Conservation (phyloP, 2,113 vertebrate species). For the Zapus hudsonius region DNA sequence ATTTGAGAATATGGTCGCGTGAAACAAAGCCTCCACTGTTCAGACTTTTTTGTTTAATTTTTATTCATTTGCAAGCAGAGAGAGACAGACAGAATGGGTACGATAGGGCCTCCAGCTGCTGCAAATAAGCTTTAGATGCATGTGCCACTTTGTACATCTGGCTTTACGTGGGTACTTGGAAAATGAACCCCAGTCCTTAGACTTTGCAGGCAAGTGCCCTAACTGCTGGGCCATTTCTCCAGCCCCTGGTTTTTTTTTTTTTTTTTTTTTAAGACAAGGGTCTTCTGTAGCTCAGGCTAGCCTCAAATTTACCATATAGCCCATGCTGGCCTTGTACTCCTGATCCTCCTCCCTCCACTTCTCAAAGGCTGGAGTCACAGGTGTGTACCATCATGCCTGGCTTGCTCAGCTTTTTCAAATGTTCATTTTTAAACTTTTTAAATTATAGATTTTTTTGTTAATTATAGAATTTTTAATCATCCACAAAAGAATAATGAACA, state of each 20-base stretch:
- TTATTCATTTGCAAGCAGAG: no score
- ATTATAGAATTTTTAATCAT: background rate
- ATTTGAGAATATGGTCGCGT: background rate
- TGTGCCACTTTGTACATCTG: no score
- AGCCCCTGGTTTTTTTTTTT: background rate
- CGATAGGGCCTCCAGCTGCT: no score
- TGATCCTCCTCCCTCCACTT: background rate
- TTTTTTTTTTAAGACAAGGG: background rate
- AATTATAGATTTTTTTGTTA: no score
- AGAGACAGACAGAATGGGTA: no score
- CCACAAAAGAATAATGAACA: background rate
- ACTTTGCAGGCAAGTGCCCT: no score
- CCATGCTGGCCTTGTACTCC: background rate
- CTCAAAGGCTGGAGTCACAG: background rate
- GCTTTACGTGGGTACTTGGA: no score
- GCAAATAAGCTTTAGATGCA: no score
- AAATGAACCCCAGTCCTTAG: no score
- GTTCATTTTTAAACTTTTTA: slow-evolving; percentile 1
- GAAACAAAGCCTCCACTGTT: background rate
- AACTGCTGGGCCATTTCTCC: no score
- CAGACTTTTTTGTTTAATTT: background rate
- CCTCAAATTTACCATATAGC: background rate
- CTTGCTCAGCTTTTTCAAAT: background rate
- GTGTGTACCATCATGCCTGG: background rate
- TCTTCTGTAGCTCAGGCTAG: background rate